A percentile compares a stretch with the other conserved stretches of the same genome.
phyloP scores from a whole-genome alignment of 2,797 vertebrate genomes.

The Xenops minutus region DNA sequence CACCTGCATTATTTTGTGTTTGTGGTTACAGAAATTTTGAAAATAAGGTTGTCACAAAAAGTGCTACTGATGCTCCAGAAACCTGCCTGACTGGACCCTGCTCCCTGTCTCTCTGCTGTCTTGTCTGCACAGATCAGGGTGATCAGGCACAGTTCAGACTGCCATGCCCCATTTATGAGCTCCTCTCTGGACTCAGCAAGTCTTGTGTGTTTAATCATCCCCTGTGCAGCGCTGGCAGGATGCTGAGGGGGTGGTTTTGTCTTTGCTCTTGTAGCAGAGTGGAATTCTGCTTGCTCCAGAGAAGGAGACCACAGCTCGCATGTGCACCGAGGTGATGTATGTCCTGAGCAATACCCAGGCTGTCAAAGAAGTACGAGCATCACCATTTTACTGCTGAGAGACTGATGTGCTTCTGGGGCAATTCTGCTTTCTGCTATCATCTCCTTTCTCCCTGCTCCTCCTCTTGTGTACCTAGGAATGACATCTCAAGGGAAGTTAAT shows the following conservation, averaged over 20 bases:
- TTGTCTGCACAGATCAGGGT: not conserved
- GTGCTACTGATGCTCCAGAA: not conserved
- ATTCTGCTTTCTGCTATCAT: not conserved
- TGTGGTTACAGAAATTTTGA: not conserved
- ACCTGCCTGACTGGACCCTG: not conserved
- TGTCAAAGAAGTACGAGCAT: not conserved
- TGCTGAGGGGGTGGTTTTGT: not conserved
- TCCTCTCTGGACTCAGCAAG: not conserved
- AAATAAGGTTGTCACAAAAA: not conserved
- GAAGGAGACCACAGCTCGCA: fast-evolving
- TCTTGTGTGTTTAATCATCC: not conserved
- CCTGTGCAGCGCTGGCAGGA: not conserved
- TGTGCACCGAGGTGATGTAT: fast-evolving
- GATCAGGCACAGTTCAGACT: not conserved
- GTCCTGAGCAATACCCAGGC: not conserved
- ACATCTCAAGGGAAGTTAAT: not conserved
- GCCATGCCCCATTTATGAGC: not conserved
- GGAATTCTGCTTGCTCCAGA: not conserved
- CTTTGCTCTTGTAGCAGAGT: not conserved
- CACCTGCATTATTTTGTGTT: not conserved
- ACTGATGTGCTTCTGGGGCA: not conserved
- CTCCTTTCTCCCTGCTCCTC: not conserved
- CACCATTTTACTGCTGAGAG: not conserved
- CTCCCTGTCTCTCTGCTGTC: not conserved
- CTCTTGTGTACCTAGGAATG: not conserved